Percentiles rank a stretch among this genome's conserved stretches.
phyloP scores from a whole-genome alignment of 1,140 invertebrate species.

The Drosophila equinoxialis region DNA sequence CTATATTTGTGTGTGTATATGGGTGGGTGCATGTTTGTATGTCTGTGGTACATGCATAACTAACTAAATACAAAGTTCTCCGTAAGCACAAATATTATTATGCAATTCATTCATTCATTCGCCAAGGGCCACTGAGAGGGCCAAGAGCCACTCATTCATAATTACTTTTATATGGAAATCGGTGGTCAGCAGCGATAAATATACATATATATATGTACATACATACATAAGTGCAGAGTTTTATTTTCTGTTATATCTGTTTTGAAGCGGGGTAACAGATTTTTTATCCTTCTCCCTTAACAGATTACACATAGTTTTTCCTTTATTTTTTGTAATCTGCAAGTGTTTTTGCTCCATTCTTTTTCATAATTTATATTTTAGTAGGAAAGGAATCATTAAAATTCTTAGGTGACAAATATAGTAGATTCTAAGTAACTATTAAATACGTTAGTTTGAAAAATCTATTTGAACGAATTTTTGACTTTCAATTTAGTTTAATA shows the following conservation, averaged over 20 bases:
- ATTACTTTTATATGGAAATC: conserved; percentile 76
- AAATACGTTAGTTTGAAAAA: too few species aligned
- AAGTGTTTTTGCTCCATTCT: not conserved
- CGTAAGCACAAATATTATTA: conserved; percentile 33
- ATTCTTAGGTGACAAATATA: too few species aligned
- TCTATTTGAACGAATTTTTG: too few species aligned
- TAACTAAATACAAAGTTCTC: conserved; percentile 29
- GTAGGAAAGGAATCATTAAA: too few species aligned
- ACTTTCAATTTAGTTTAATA: too few species aligned
- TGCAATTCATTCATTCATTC: conserved; percentile 8
- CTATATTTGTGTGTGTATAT: not conserved
- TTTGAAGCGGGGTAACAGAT: not conserved
- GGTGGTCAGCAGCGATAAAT: conserved; percentile 39
- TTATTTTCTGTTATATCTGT: not conserved
- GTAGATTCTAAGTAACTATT: too few species aligned
- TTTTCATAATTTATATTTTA: too few species aligned
- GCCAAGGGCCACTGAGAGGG: conserved; percentile 21
- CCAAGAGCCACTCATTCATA: conserved; percentile 41
- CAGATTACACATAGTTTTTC: not conserved
- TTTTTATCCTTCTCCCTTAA: not conserved
- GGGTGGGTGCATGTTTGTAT: not conserved
- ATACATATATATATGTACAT: conserved; percentile 28
- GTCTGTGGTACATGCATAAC: conserved; percentile 28
- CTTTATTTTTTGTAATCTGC: not conserved
- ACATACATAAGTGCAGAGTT: not conserved